Evolutionary conservation across 2,113 vertebrate species (phyloP).

Genomic region (Charina bottae): DNA sequence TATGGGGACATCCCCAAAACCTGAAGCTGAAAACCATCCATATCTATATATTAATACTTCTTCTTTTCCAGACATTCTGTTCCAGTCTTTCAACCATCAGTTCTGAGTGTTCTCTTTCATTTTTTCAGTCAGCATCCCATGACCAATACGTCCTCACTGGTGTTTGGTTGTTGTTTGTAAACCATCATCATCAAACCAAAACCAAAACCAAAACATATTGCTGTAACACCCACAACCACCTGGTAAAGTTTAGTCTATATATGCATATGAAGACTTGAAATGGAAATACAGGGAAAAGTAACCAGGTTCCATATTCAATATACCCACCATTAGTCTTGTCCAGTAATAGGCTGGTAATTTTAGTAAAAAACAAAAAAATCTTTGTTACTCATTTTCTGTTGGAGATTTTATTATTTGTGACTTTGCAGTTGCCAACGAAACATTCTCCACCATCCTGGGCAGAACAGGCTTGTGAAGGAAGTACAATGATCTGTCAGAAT

Average conservation of each 20-base stretch:
- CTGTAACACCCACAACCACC: too few species aligned
- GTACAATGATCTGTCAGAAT: conserved; percentile 28
- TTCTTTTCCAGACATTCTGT: not conserved
- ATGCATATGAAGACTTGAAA: not conserved
- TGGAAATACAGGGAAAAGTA: not conserved
- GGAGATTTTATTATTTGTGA: not conserved
- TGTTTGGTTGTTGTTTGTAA: not conserved
- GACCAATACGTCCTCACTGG: not conserved
- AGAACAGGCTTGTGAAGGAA: not conserved
- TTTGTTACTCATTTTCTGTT: not conserved
- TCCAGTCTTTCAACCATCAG: not conserved
- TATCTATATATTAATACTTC: not conserved
- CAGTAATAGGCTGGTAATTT: not conserved
- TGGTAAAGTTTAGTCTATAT: not conserved
- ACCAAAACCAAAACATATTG: not conserved
- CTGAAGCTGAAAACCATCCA: not conserved
- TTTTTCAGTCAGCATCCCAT: not conserved
- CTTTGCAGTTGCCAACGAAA: conserved; percentile 1
- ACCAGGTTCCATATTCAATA: not conserved
- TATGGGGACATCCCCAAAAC: not conserved
- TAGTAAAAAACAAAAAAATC: not conserved
- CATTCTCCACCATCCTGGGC: not conserved
- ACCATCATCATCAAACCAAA: not conserved
- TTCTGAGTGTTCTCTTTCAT: not conserved
- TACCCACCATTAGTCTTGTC: not conserved